phyloP scores from a whole-genome alignment of 2,113 vertebrate genomes.

The Elgaria multicarinata region DNA sequence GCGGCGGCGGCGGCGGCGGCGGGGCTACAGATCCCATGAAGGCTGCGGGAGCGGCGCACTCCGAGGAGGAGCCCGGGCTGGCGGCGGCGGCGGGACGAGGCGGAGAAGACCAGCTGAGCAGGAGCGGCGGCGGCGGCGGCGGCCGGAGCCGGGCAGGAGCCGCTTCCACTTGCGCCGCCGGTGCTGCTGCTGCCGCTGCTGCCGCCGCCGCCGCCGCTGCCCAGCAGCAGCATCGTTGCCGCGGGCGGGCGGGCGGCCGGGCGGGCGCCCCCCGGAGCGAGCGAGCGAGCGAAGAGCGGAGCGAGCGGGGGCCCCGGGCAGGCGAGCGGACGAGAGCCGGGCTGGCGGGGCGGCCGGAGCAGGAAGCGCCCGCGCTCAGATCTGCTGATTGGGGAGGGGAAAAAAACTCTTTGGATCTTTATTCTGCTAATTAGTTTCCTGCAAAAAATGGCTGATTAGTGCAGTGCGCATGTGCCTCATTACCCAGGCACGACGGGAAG shows the following conservation, averaged over 20 bases:
- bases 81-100: slow-evolving; percentile 84
- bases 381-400: slow-evolving; percentile 95
- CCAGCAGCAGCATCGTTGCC: slow-evolving; percentile 55
- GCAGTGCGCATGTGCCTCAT: slow-evolving; percentile 99
- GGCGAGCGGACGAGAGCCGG: slow-evolving; percentile 57
- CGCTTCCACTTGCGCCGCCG: slow-evolving; percentile 41
- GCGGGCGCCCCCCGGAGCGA: slow-evolving; percentile 72
- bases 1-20: slow-evolving; percentile 72
- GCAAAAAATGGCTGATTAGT: slow-evolving; percentile 99
- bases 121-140: slow-evolving; percentile 44
- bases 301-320: slow-evolving; percentile 72
- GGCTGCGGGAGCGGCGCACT: slow-evolving; percentile 84
- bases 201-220: slow-evolving; percentile 70
- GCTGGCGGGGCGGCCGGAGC: slow-evolving; percentile 70
- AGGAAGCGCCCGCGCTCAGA: slow-evolving; percentile 86
- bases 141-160: slow-evolving; percentile 10
- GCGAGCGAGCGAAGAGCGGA: slow-evolving; percentile 63
- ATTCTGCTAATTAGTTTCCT: slow-evolving; percentile 99
- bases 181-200: slow-evolving; percentile 62
- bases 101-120: slow-evolving; percentile 80
- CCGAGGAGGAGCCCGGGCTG: slow-evolving; percentile 64
- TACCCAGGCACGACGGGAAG: slow-evolving; percentile 99
- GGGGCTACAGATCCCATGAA: slow-evolving; percentile 92
- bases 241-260: slow-evolving; percentile 71
- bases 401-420: slow-evolving; percentile 99